Evolutionary conservation across 2,113 vertebrate genomes (phyloP), one percentile per base, ranked within the genome.

Genomic region (Nothoprocta perdicaria): DNA sequence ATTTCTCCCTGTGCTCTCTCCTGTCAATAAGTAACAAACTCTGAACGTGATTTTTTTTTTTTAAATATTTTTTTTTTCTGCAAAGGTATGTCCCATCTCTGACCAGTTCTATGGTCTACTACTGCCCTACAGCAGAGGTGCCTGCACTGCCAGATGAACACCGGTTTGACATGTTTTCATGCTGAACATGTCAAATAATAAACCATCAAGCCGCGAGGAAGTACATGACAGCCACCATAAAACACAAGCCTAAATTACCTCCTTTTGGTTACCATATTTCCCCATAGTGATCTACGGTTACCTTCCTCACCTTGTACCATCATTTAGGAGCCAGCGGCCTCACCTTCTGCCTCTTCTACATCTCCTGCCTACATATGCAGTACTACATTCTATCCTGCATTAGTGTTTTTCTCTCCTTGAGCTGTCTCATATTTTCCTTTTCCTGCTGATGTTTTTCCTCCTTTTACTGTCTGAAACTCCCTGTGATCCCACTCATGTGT

Each of bases 201-300:
- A 85, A 31, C 53, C 5, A 66, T 2, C 10, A 76, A 53, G 41
- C 60, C 24, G 67, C 0, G 0, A 74, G 63, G 77, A 76, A 7
- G 6, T 57, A 33, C 52, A 38, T 4, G 29, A 77, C 38, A 91
- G 35, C 18, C 41, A 50, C 35, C 53, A 71, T 9, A 76, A 84
- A 19, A 62, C 58, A 82, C 22, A 27, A 14, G 14, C 43, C n/a
- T 60, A 41, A 61, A 46, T 2, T 81, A 43, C 6, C 2, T 22
- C 21, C 57, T 40, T 81, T 60, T 22, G 27, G 50, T 12, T 1
- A 0, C 12, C 3, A 0, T 43, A 26, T 11, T 43, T 65, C 31
- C 62, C 57, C 13, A 8, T 2, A 2, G 7, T 35, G 43, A 66
- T 78, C 77, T 83, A 5, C 3, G 66, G 31, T 74, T 43, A 69